phyloP scores from a whole-genome alignment of 2,113 vertebrate species.

The Cettia cetti region DNA sequence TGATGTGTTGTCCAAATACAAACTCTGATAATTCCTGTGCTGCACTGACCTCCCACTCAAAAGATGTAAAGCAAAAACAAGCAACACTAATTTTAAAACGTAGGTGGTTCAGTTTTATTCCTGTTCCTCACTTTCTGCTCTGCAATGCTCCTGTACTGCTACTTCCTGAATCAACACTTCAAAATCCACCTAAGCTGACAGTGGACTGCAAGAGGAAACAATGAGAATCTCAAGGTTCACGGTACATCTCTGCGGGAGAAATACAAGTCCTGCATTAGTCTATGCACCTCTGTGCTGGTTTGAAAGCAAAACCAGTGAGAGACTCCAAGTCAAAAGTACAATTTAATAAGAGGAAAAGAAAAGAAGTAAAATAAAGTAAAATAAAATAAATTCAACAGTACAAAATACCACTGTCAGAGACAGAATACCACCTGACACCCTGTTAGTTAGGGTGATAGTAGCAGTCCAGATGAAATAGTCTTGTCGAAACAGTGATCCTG shows the following conservation, averaged over 20 bases:
- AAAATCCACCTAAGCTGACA: neutral
- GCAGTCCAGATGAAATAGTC: too few relatives aligned
- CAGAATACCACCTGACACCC: too few relatives aligned
- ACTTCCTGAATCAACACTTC: neutral
- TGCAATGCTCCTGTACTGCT: neutral
- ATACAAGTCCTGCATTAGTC: neutral
- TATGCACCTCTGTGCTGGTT: too few relatives aligned
- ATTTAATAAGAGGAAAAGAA: too few relatives aligned
- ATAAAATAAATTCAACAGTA: too few relatives aligned
- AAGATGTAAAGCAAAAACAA: neutral
- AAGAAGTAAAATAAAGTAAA: too few relatives aligned
- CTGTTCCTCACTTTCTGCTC: neutral
- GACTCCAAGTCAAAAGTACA: too few relatives aligned
- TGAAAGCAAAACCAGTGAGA: too few relatives aligned
- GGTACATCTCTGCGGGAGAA: neutral
- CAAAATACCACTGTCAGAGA: too few relatives aligned
- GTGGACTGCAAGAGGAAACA: rapidly evolving
- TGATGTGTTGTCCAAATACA: conserved; percentile 9
- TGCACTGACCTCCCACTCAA: conserved; percentile 26
- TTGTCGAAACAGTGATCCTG: too few relatives aligned
- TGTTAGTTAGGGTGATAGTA: too few relatives aligned
- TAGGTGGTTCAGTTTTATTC: neutral
- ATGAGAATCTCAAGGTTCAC: neutral
- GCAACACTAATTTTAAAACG: neutral
- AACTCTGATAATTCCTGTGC: neutral